Conservation (phyloP, 2,888 invertebrate genomes). For the Chamaedrilus cognettii region DNA sequence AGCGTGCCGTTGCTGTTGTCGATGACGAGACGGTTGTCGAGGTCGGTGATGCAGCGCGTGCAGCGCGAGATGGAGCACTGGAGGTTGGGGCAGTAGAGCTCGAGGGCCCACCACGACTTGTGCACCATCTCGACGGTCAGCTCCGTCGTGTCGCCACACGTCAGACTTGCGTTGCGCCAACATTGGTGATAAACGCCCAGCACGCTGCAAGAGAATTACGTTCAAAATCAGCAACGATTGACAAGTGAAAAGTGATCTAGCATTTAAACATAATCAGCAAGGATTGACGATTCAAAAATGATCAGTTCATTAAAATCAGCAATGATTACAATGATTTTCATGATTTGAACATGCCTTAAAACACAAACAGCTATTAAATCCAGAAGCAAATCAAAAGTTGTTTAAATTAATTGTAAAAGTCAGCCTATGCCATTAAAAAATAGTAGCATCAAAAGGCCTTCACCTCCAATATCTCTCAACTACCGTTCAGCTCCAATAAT, state of each 20-base stretch:
- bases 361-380: background rate
- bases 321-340: background rate
- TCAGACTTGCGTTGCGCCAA: background rate
- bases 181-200: background rate
- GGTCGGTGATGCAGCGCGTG: background rate
- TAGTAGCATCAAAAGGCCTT: no score
- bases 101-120: conserved; percentile 5
- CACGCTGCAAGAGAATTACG: background rate
- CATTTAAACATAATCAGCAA: no score
- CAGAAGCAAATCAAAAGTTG: no score
- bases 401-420: no score
- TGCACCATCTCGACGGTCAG: background rate
- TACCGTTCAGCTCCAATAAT: no score
- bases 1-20: background rate
- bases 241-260: no score
- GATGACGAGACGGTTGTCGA: background rate
- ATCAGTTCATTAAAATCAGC: no score
- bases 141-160: background rate
- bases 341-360: background rate
- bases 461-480: no score
- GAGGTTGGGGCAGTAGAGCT: background rate
- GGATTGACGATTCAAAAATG: no score
- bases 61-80: background rate
- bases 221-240: no score
- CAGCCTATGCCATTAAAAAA: no score